These are phyloP conservation scores for Heliconius ethilla DNA, from an alignment of 2,888 invertebrate genomes.

Conservation along the genomic window DNA sequence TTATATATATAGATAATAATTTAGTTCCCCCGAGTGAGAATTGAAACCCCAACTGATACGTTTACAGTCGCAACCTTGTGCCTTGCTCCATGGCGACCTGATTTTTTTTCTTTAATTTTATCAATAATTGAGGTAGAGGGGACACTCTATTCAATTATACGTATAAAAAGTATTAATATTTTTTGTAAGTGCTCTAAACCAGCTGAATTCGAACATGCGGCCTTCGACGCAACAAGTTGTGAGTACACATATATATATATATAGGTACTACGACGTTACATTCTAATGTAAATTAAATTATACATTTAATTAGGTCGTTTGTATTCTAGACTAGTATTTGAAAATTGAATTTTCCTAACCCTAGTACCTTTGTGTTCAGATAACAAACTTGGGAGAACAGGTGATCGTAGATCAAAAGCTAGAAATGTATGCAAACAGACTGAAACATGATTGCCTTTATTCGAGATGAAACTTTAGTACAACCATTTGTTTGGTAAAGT, in stretches of 20 bases:
- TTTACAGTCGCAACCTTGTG: no score
- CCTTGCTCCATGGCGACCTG: no score
- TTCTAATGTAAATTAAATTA: no score
- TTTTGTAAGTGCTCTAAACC: neutral
- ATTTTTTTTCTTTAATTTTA: neutral
- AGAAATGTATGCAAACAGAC: slow-evolving; percentile 21
- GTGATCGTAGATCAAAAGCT: slow-evolving; percentile 23
- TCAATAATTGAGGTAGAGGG: neutral
- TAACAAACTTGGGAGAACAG: slow-evolving; percentile 28
- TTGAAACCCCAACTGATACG: no score
- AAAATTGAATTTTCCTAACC: slow-evolving; percentile 27
- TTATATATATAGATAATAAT: no score
- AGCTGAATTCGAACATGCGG: no score
- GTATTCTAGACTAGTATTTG: neutral
- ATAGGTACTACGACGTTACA: no score
- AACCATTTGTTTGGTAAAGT: neutral
- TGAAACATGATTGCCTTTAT: slow-evolving; percentile 11
- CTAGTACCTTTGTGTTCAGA: slow-evolving; percentile 22
- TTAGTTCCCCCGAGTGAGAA: no score
- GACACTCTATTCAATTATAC: neutral
- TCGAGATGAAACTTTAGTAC: neutral
- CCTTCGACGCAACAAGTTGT: no score
- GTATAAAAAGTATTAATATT: neutral
- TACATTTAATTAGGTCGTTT: neutral
- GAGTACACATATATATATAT: no score